These are phyloP conservation scores for Reinhardtius hippoglossoides DNA, from an alignment of 2,113 vertebrate genomes.

Conservation along the genomic window DNA sequence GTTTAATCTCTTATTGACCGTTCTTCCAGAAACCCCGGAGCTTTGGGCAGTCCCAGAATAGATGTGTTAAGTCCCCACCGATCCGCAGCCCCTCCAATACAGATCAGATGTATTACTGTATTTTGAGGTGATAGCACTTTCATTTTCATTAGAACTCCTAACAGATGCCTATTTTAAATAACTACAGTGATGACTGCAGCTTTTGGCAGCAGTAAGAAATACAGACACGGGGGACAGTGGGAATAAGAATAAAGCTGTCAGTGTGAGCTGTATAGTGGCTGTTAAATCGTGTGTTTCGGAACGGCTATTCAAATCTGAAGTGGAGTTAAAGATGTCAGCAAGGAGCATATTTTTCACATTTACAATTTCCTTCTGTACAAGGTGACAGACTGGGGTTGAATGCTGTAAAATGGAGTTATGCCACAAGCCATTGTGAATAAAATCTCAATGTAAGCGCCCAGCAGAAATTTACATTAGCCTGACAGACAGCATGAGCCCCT, in stretches of 20 bases:
- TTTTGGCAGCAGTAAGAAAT: constrained; percentile 12
- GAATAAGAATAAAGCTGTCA: constrained; percentile 33
- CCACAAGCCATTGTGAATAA: constrained; percentile 60
- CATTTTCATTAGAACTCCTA: background rate
- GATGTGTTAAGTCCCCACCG: no score
- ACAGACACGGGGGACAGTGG: background rate
- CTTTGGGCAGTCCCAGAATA: no score
- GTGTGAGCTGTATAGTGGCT: constrained; percentile 47
- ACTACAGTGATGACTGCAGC: constrained; percentile 11
- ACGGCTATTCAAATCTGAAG: constrained; percentile 52
- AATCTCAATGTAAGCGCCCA: constrained; percentile 57
- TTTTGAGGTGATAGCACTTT: background rate
- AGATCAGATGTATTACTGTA: background rate
- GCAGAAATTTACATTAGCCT: constrained; percentile 59
- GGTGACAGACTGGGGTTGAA: constrained; percentile 64
- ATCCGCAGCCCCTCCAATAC: no score
- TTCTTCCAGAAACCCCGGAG: no score
- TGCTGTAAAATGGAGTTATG: constrained; percentile 70
- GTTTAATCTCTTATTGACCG: no score
- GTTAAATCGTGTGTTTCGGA: constrained; percentile 58
- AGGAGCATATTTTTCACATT: constrained; percentile 59
- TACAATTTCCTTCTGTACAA: constrained; percentile 49
- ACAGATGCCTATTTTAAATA: constrained; percentile 55
- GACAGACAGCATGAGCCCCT: constrained; percentile 43
- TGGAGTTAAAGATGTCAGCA: constrained; percentile 62